Evolutionary conservation across 2,113 vertebrate genomes (phyloP).

Genomic region (Microcebus griseorufus): DNA sequence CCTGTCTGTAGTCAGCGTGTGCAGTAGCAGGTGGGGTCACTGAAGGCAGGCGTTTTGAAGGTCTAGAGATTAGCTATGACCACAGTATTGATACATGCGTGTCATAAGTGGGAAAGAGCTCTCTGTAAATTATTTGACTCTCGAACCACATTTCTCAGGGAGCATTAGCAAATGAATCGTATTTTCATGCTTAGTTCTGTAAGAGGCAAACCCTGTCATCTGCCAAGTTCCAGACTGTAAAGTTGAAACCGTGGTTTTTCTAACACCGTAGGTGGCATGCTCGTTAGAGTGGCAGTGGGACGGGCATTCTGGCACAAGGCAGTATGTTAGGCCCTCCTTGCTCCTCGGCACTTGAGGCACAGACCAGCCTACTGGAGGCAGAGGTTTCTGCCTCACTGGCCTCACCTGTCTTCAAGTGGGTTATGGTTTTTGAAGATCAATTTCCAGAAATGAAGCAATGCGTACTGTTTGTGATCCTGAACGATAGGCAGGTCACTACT

Average conservation of each 20-base stretch:
- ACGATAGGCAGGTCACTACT: background rate
- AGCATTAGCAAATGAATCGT: background rate
- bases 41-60: background rate
- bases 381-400: background rate
- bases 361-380: background rate
- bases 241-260: background rate
- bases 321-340: too few species aligned
- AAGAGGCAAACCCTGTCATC: background rate
- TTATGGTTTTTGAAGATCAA: background rate
- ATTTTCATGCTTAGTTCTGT: background rate
- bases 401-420: background rate
- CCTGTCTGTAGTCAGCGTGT: fast-evolving
- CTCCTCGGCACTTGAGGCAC: background rate
- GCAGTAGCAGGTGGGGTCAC: background rate
- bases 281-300: background rate
- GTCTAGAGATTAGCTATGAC: background rate
- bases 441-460: background rate
- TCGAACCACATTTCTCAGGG: background rate
- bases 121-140: background rate
- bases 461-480: background rate
- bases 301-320: background rate
- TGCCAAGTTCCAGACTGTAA: background rate
- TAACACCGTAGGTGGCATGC: background rate
- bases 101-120: background rate
- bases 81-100: background rate